phyloP scores from a whole-genome alignment of 2,113 vertebrate species.

The Platycercus adscitus region DNA sequence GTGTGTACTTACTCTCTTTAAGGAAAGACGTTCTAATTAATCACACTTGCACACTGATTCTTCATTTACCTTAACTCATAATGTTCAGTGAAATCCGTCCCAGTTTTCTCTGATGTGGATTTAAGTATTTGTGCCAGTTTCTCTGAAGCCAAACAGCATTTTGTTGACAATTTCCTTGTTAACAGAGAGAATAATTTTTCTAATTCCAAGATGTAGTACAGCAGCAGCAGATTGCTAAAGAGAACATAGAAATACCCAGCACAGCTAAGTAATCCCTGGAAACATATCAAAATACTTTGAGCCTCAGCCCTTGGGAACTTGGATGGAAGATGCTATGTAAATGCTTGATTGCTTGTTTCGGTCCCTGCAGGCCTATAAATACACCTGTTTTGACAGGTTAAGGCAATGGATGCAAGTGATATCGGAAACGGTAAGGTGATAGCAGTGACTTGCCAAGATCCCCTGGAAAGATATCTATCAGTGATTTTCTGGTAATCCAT shows the following conservation, averaged over 20 bases:
- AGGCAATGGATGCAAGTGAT: not conserved
- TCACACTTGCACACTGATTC: not conserved
- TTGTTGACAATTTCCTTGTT: not conserved
- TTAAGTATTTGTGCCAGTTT: not conserved
- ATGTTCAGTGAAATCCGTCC: not conserved
- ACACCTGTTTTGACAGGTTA: conserved; percentile 48
- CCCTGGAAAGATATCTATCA: conserved; percentile 6
- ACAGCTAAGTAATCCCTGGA: conserved; percentile 15
- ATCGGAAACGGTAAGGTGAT: not conserved
- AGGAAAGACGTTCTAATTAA: conserved; percentile 16
- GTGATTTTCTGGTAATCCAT: not conserved
- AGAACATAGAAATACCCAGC: not conserved
- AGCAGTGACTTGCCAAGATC: not conserved
- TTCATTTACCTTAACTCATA: not conserved
- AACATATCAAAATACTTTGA: not conserved
- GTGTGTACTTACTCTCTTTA: not conserved
- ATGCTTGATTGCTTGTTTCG: not conserved
- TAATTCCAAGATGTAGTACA: not conserved
- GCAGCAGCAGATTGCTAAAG: not conserved
- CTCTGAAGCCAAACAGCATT: not conserved
- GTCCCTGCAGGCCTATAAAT: conserved; percentile 43
- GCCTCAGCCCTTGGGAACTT: not conserved
- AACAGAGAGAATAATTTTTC: not conserved
- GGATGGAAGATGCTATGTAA: not conserved
- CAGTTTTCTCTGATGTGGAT: not conserved